A percentile compares a stretch with the other conserved stretches of the same genome.
Conservation (phyloP, 2,888 invertebrate species). For the Dorcus parallelipipedus region DNA sequence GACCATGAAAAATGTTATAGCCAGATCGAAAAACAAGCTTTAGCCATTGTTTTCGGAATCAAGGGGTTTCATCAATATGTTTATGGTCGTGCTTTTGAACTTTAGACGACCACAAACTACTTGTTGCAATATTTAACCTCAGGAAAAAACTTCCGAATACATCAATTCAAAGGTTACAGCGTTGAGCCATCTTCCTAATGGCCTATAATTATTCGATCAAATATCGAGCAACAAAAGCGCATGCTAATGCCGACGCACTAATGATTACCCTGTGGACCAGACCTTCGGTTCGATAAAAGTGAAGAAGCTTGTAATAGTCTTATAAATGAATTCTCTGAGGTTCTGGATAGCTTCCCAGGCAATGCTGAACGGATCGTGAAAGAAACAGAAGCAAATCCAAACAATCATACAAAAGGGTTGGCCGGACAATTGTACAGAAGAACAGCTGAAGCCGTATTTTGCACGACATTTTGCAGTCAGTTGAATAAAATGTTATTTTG, state of each 20-base stretch:
- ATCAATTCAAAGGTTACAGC: not conserved
- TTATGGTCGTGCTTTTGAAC: conserved; percentile 1
- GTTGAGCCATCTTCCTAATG: not conserved
- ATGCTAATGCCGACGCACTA: not conserved
- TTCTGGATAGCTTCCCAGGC: too few relatives aligned
- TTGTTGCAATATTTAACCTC: not conserved
- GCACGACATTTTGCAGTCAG: too few relatives aligned
- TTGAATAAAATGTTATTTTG: too few relatives aligned
- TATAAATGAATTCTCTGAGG: too few relatives aligned
- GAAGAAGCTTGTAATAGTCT: not conserved
- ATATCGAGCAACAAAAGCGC: not conserved
- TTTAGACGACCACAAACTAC: not conserved
- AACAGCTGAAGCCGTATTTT: too few relatives aligned
- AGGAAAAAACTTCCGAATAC: not conserved
- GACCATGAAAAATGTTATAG: conserved; percentile 1
- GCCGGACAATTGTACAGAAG: too few relatives aligned
- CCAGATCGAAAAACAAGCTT: conserved; percentile 2
- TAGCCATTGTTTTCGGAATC: conserved; percentile 2
- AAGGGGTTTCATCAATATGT: conserved; percentile 4
- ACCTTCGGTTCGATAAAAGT: not conserved
- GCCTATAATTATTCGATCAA: not conserved
- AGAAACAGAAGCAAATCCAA: too few relatives aligned
- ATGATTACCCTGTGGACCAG: not conserved
- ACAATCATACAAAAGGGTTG: too few relatives aligned
- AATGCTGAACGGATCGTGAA: too few relatives aligned